A percentile compares a stretch with the other conserved stretches of the same genome.
phyloP scores from a whole-genome alignment of 2,797 vertebrate genomes.

The Fundulus diaphanus region DNA sequence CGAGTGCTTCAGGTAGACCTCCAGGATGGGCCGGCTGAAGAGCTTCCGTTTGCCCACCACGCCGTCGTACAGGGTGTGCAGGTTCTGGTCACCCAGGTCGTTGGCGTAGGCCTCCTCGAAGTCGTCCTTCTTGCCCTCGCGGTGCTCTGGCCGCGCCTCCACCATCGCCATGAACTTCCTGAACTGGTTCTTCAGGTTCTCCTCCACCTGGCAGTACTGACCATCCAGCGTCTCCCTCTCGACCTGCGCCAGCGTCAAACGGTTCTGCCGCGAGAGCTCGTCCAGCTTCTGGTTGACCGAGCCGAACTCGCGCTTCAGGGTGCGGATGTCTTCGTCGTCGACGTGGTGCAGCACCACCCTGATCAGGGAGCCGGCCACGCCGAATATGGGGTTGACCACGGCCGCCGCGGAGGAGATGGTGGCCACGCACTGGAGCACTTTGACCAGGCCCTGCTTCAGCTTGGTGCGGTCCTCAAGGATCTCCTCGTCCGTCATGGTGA shows the following conservation, averaged over 20 bases:
- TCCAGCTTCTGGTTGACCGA: constrained; percentile 75
- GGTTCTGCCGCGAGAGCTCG: constrained; percentile 76
- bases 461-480: constrained; percentile 73
- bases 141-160: constrained; percentile 61
- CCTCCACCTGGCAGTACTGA: constrained; percentile 79
- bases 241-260: constrained; percentile 75
- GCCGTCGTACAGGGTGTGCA: constrained; percentile 83
- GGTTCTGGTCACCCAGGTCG: constrained; percentile 83
- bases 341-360: constrained; percentile 82
- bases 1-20: constrained; percentile 82
- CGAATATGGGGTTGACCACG: constrained; percentile 85
- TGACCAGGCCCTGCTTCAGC: constrained; percentile 78
- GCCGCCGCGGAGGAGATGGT: constrained; percentile 83
- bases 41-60: constrained; percentile 82
- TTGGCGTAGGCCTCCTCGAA: constrained; percentile 76
- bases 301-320: constrained; percentile 80
- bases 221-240: constrained; percentile 80
- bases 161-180: constrained; percentile 82
- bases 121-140: constrained; percentile 70
- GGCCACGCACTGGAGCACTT: constrained; percentile 79
- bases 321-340: constrained; percentile 82
- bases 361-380: constrained; percentile 82
- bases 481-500: constrained; percentile 69
- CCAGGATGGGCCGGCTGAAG: constrained; percentile 82
- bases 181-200: constrained; percentile 84